These are phyloP conservation scores for Xanthia togata DNA, from an alignment of 2,888 invertebrate genomes.

Conservation along the genomic window DNA sequence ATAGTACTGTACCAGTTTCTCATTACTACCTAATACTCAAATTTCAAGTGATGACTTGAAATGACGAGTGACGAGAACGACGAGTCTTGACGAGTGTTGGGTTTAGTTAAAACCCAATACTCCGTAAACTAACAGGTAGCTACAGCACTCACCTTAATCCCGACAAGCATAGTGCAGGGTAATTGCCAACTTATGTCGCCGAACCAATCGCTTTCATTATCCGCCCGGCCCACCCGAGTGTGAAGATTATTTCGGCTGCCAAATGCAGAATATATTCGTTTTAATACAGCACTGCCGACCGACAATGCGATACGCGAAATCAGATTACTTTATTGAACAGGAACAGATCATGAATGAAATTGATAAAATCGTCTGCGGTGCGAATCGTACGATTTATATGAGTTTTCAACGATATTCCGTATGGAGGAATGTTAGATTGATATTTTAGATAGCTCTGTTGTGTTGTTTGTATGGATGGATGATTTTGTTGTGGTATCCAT, in stretches of 20 bases:
- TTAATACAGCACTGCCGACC: slow-evolving; percentile 71
- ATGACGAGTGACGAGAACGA: too few relatives aligned
- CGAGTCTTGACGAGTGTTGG: too few relatives aligned
- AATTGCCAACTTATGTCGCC: slow-evolving; percentile 87
- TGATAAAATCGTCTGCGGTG: slow-evolving; percentile 86
- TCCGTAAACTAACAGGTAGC: slow-evolving; percentile 47
- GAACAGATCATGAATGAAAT: slow-evolving; percentile 85
- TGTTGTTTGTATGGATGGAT: slow-evolving; percentile 32
- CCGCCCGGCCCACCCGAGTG: slow-evolving; percentile 78
- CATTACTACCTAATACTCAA: not conserved
- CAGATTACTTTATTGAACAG: slow-evolving; percentile 85
- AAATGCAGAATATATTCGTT: slow-evolving; percentile 78
- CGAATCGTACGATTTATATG: slow-evolving; percentile 75
- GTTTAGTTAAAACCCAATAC: slow-evolving; percentile 19
- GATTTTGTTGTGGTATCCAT: slow-evolving; percentile 35
- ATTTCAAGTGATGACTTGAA: not conserved
- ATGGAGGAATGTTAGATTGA: slow-evolving; percentile 61
- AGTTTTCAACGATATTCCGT: slow-evolving; percentile 69
- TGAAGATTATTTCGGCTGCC: slow-evolving; percentile 85
- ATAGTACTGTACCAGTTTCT: not conserved
- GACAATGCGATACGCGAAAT: slow-evolving; percentile 84
- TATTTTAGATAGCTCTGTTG: slow-evolving; percentile 61
- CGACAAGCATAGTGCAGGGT: slow-evolving; percentile 75
- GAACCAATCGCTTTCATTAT: slow-evolving; percentile 83
- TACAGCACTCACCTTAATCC: slow-evolving; percentile 75